Evolutionary conservation across 2,888 invertebrate genomes (phyloP).

Genomic region (Tetramorium bicarinatum): DNA sequence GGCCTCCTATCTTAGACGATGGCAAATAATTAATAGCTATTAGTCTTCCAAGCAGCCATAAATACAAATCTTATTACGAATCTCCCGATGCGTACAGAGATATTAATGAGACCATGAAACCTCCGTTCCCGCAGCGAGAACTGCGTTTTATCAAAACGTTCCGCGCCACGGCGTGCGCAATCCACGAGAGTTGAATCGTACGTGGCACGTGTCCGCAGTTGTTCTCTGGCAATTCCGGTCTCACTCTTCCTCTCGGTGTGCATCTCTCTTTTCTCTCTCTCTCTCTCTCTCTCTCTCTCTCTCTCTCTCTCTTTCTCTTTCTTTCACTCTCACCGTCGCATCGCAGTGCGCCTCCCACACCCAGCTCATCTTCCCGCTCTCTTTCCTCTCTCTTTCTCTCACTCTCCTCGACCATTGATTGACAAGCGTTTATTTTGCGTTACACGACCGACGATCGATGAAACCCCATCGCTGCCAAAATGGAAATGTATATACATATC

Average conservation of each 20-base stretch:
- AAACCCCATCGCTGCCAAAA: slow-evolving; percentile 61
- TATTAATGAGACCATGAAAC: slow-evolving; percentile 52
- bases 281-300: not conserved
- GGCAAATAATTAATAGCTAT: slow-evolving; percentile 40
- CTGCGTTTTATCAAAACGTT: slow-evolving; percentile 43
- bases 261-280: slow-evolving; percentile 30
- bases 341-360: slow-evolving; percentile 15
- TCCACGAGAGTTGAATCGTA: slow-evolving; percentile 57
- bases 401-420: slow-evolving; percentile 55
- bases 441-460: slow-evolving; percentile 51
- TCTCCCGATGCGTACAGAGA: slow-evolving; percentile 39
- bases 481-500: slow-evolving; percentile 65
- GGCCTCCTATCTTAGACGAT: not conserved
- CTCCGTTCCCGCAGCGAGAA: slow-evolving; percentile 35
- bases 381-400: not conserved
- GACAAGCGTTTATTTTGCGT: slow-evolving; percentile 68
- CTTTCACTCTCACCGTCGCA: slow-evolving; percentile 15
- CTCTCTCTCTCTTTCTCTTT: not conserved
- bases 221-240: slow-evolving; percentile 50
- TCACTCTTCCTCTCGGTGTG: slow-evolving; percentile 45
- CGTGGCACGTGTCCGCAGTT: slow-evolving; percentile 57
- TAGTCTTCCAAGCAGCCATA: slow-evolving; percentile 22
- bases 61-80: slow-evolving; percentile 49
- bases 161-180: slow-evolving; percentile 54
- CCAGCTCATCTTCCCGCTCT: slow-evolving; percentile 11